Evolutionary conservation across 1,140 invertebrate genomes (phyloP), one percentile per base, ranked within the genome.

Genomic region (Bombus superbus): DNA sequence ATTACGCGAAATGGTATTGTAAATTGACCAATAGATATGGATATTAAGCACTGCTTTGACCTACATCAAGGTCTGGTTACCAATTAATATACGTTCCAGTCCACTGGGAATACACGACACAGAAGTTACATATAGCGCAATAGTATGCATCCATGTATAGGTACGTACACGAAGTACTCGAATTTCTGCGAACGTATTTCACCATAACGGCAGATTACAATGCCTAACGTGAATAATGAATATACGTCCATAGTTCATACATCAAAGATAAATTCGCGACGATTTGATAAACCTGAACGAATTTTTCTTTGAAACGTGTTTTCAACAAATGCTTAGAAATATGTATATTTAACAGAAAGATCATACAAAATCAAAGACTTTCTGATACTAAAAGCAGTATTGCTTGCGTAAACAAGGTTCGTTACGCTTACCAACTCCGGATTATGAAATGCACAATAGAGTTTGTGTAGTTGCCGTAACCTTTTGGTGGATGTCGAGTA

Each of bases 381-480:
- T 44, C 8, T 32, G 40, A 80, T 40, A 69, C 25, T 28, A 44
- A 69, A 25, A 11, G 35, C 22, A 5, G 22, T 44, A 42, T 25
- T 53, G 22, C n/a, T 79, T 68, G 64, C 42, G 42, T 32, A 79
- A 79, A 68, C 64, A 68, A 69, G 42, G 18, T 68, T 69, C 42
- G 77, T 79, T 79, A 79, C 77, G 77, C 78, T 40, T 53, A 57
- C 42, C 66, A 57, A 69, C 32, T 38, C 47, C 13, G 32, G 25
- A 80, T 80, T 69, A 68, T 57, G 78, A 80, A 80, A 80, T 53
- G 42, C n/a, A 80, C 78, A 69, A 80, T 40, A 53, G 44, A 69
- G 66, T 69, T 78, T 35, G 57, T n/a, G 66, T 22, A 40, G 66
- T 57, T 80, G n/a, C 44, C 5, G 66, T 69, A 80, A 80, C 66